phyloP scores from a whole-genome alignment of 2,797 vertebrate genomes.

The Onychomys torridus region DNA sequence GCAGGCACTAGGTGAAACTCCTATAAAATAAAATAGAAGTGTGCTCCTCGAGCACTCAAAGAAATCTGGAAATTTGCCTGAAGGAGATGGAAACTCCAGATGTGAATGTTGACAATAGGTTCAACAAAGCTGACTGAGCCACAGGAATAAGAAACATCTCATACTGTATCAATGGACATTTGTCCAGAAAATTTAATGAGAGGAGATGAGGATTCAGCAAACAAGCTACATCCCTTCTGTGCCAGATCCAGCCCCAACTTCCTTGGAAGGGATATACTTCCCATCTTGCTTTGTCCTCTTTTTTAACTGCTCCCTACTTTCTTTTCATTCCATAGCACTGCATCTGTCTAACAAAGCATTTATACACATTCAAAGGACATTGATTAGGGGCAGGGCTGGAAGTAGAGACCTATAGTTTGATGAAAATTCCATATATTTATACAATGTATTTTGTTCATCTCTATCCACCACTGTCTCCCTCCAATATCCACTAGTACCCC shows the following conservation, averaged over 20 bases:
- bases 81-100: not conserved
- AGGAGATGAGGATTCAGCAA: not conserved
- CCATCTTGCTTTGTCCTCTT: not conserved
- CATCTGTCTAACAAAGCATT: not conserved
- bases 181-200: not conserved
- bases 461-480: not conserved
- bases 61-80: not conserved
- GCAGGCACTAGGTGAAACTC: not conserved
- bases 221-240: not conserved
- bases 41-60: not conserved
- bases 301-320: not conserved
- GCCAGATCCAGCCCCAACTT: too few relatives aligned
- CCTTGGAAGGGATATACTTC: not conserved
- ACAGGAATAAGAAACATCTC: not conserved
- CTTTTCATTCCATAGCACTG: not conserved
- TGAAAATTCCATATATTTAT: not conserved
- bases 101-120: not conserved
- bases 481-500: rapidly evolving
- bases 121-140: not conserved
- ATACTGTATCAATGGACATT: not conserved
- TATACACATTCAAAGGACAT: not conserved
- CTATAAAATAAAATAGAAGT: not conserved
- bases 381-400: not conserved
- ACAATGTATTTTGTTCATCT: not conserved
- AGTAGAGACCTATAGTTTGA: not conserved